Evolutionary conservation across 2,888 invertebrate species (phyloP).

Genomic region (Gnatocerus cornutus): DNA sequence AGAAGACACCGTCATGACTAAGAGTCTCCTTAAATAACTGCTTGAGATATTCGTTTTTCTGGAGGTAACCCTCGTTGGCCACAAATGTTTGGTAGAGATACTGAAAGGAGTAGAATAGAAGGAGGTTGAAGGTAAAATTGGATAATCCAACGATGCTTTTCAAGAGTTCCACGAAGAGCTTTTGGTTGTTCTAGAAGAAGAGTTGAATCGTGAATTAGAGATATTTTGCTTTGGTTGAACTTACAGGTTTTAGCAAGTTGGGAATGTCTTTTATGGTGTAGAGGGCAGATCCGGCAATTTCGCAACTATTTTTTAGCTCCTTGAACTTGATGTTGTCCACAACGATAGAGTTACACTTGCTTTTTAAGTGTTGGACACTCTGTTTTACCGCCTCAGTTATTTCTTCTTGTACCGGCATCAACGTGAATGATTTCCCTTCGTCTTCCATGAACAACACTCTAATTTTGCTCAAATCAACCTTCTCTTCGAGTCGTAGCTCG

Average conservation of each 20-base stretch:
- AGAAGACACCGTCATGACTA: slow-evolving; percentile 80
- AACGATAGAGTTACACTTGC: slow-evolving; percentile 69
- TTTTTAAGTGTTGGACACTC: slow-evolving; percentile 73
- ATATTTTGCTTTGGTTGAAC: slow-evolving; percentile 14
- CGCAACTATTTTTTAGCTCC: slow-evolving; percentile 70
- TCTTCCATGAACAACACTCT: slow-evolving; percentile 76
- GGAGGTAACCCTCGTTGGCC: slow-evolving; percentile 61
- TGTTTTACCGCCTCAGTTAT: slow-evolving; percentile 72
- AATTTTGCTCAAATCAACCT: slow-evolving; percentile 62
- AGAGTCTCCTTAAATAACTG: slow-evolving; percentile 73
- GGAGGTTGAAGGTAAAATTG: slow-evolving; percentile 66
- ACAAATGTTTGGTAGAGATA: slow-evolving; percentile 45
- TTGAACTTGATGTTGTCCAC: slow-evolving; percentile 71
- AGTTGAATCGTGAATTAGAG: not conserved
- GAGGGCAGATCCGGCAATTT: slow-evolving; percentile 66
- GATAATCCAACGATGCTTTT: slow-evolving; percentile 67
- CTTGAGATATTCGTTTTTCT: slow-evolving; percentile 65
- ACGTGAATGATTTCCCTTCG: slow-evolving; percentile 73
- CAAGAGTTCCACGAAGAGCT: slow-evolving; percentile 61
- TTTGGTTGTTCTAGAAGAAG: slow-evolving; percentile 62
- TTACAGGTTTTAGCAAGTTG: slow-evolving; percentile 68
- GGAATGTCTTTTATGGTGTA: slow-evolving; percentile 73
- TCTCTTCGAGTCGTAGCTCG: slow-evolving; percentile 72
- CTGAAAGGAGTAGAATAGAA: slow-evolving; percentile 50
- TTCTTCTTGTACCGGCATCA: slow-evolving; percentile 73